Conservation (phyloP, 2,797 vertebrate species). For the Betta splendens region DNA sequence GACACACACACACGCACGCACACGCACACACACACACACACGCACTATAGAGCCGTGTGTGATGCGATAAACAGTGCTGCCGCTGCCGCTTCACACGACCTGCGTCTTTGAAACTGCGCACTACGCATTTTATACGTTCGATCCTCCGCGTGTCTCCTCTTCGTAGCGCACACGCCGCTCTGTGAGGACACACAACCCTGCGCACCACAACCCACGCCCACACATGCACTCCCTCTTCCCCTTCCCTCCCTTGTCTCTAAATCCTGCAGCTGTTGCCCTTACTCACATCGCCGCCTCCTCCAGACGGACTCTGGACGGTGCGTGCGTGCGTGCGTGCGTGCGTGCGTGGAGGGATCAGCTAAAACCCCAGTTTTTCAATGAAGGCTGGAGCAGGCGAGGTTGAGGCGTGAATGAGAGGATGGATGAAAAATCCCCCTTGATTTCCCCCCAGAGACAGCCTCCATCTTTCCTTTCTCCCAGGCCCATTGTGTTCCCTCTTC, state of each 20-base stretch:
- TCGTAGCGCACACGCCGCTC: conserved; percentile 19
- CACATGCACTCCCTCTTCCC: conserved; percentile 37
- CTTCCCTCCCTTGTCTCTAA: conserved; percentile 61
- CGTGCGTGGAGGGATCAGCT: conserved; percentile 17
- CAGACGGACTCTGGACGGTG: conserved; percentile 57
- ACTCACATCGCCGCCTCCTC: conserved; percentile 60
- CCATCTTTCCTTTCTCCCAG: conserved; percentile 59
- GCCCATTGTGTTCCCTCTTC: conserved; percentile 71
- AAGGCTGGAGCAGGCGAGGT: conserved; percentile 19
- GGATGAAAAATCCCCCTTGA: conserved; percentile 46
- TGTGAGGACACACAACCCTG: conserved; percentile 9
- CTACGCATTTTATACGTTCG: conserved; percentile 6
- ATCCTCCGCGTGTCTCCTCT: conserved; percentile 20
- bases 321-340: conserved; percentile 9
- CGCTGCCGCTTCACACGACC: conserved; percentile 19
- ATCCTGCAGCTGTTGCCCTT: conserved; percentile 78
- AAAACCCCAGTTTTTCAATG: conserved; percentile 36
- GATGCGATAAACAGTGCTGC: background rate
- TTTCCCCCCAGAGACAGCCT: conserved; percentile 51
- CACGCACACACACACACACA: conserved; percentile 16
- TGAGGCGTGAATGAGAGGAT: conserved; percentile 57
- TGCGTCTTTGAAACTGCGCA: conserved; percentile 10
- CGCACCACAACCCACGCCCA: conserved; percentile 26
- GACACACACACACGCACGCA: conserved; percentile 20
- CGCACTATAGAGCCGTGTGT: conserved; percentile 19